Evolutionary conservation across 2,888 invertebrate genomes (phyloP), one percentile per base, ranked within the genome.

Genomic region (Catonia carolina): DNA sequence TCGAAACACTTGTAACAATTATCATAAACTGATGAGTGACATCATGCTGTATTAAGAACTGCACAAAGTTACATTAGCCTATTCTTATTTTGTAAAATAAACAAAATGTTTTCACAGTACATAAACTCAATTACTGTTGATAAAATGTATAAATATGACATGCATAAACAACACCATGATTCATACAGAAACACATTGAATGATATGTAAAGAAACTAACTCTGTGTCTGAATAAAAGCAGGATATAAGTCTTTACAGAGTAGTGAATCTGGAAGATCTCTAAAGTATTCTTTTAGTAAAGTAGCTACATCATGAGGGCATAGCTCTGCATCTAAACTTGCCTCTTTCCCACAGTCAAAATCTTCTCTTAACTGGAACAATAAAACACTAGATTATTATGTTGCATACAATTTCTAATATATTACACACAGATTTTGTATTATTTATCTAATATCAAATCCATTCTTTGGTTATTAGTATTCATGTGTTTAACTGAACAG

Each of bases 241-340:
- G 84, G 81, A 72, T 95, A 96, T 36, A 96, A 80, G 69, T 91
- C 90, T 66, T 87, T 80, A 70, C 93, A 93, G 39, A 96, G 81
- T 60, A 96, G 77, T 7, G 95, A 91, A 70, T 96, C 95, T 0
- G 95, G 95, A 37, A 96, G 75, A 71, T 96, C 95, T 51, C 96
- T 77, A 64, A 96, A 84, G 76, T 87, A 96, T 74, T 95, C 95
- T 72, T 96, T 96, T 31, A 96, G 80, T 37, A 96, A 78, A 0
- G 92, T 89, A 7, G 93, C 95, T 56, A 95, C 90, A 71, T 96
- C 95, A 73, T 96, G 94, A 1, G 94, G 92, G 73, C 90, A 89
- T 66, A 86, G 86, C 45, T 89, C 87, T 8, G 85, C 79, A 63
- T 85, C 86, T 65, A 94, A 76, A 58, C 81, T 78, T 12, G 80